Conservation (phyloP, 2,888 invertebrate species). For the Eupithecia subumbrata region DNA sequence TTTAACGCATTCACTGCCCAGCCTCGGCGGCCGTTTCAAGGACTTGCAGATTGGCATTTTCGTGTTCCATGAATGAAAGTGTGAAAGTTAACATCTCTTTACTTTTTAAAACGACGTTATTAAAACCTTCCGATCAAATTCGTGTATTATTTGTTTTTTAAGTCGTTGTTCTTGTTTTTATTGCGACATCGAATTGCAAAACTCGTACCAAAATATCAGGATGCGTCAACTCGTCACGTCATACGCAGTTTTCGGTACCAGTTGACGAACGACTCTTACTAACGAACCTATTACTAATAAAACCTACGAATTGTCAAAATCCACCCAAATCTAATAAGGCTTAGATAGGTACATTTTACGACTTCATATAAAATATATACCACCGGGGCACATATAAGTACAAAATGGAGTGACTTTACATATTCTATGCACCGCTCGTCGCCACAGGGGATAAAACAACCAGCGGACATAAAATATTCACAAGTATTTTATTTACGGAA, state of each 20-base stretch:
- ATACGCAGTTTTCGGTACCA: neutral
- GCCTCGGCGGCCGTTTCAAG: neutral
- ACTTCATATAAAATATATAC: neutral
- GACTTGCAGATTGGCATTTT: neutral
- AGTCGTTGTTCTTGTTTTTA: neutral
- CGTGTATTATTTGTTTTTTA: neutral
- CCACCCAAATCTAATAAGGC: neutral
- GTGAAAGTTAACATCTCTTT: neutral
- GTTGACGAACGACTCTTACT: neutral
- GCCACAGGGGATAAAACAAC: conserved; percentile 32
- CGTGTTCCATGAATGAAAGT: neutral
- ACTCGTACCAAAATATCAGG: neutral
- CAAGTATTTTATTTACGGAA: conserved; percentile 50
- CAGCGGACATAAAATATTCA: conserved; percentile 46
- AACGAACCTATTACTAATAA: neutral
- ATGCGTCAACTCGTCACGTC: neutral
- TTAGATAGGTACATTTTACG: neutral
- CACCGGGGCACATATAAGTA: neutral
- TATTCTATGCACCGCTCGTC: conserved; percentile 14
- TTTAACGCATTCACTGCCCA: too few relatives aligned
- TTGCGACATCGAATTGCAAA: too few relatives aligned
- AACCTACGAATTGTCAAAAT: neutral
- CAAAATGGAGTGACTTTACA: conserved; percentile 15
- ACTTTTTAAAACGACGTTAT: neutral
- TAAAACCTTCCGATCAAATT: neutral